A percentile compares a stretch with the other conserved stretches of the same genome.
These are phyloP conservation scores for Tholera decimalis DNA, from an alignment of 2,888 invertebrate genomes.

Conservation along the genomic window DNA sequence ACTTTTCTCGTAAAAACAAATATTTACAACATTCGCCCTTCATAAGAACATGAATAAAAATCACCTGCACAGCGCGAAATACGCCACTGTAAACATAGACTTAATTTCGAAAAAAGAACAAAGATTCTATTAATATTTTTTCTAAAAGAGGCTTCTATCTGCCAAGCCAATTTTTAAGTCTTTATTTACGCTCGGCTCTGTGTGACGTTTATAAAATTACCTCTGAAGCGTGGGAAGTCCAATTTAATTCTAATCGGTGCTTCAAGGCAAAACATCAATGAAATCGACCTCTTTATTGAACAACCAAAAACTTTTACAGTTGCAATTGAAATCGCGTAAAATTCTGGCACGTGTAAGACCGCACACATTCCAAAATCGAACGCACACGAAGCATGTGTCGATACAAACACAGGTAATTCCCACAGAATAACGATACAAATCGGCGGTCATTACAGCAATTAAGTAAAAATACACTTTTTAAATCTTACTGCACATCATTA, in stretches of 20 bases:
- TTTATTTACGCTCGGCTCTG: background rate
- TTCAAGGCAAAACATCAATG: background rate
- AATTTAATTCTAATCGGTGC: background rate
- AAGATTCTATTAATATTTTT: background rate
- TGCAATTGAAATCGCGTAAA: background rate
- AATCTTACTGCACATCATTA: too few species aligned
- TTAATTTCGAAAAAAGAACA: background rate
- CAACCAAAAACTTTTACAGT: background rate
- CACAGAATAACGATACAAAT: background rate
- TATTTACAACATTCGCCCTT: conserved; percentile 15
- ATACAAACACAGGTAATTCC: conserved; percentile 1
- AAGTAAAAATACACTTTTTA: too few species aligned
- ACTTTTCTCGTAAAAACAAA: conserved; percentile 33
- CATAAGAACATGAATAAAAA: conserved; percentile 23
- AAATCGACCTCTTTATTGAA: background rate
- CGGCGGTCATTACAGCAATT: too few species aligned
- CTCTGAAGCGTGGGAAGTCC: background rate
- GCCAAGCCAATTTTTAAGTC: background rate
- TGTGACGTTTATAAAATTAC: background rate
- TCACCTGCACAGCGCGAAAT: conserved; percentile 9
- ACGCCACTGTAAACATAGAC: background rate
- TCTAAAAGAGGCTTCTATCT: background rate
- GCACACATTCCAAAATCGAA: background rate
- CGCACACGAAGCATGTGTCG: background rate
- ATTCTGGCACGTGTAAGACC: conserved; percentile 12